phyloP scores from a whole-genome alignment of 2,797 vertebrate genomes.

The Gambelia wislizenii region DNA sequence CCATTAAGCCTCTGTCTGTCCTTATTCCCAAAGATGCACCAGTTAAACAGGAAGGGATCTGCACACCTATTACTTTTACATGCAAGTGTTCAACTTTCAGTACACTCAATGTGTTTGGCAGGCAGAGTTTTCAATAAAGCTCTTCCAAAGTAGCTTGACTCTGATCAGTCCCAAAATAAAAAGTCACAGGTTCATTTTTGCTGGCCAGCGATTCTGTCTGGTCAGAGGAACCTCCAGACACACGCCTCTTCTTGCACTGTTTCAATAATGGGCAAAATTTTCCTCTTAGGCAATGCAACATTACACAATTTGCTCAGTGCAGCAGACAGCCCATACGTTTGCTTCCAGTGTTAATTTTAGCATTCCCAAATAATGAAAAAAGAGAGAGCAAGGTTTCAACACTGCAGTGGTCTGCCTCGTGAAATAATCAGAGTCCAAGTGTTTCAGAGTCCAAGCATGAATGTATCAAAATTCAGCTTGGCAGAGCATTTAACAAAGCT shows the following conservation, averaged over 20 bases:
- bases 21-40: neutral
- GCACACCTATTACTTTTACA: neutral
- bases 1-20: no score
- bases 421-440: neutral
- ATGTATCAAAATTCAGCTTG: neutral
- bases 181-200: accelerated
- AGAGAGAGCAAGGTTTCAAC: neutral
- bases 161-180: neutral
- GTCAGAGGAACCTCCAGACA: constrained; percentile 67
- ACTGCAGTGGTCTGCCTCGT: neutral
- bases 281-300: constrained; percentile 51
- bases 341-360: constrained; percentile 64
- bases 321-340: neutral
- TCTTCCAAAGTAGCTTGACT: neutral
- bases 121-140: neutral
- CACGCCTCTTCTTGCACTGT: constrained; percentile 15
- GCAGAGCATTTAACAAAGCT: neutral
- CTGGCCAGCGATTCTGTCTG: constrained; percentile 52
- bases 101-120: neutral
- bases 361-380: neutral
- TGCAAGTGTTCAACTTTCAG: neutral
- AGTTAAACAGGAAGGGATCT: neutral
- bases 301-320: constrained; percentile 54
- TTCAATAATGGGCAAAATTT: constrained; percentile 17
- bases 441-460: neutral